phyloP scores from a whole-genome alignment of 2,113 vertebrate species.

The Rhinopomastus cyanomelas region DNA sequence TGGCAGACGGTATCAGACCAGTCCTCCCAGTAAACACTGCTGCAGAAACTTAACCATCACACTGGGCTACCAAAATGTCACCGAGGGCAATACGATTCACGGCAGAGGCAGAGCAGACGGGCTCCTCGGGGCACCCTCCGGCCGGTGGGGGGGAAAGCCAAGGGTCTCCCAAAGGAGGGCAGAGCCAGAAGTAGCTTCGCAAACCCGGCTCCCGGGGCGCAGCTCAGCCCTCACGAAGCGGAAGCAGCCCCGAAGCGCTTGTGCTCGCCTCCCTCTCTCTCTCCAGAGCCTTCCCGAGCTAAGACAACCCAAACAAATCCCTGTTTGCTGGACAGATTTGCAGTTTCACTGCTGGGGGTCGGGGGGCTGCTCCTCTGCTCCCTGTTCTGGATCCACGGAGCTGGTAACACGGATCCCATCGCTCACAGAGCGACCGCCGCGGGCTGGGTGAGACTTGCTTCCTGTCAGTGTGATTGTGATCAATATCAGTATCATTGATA shows the following conservation, averaged over 20 bases:
- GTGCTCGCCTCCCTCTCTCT: neutral
- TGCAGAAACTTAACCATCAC: neutral
- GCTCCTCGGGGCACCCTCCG: neutral
- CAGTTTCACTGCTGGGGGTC: neutral
- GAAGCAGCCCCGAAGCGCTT: neutral
- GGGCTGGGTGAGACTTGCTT: neutral
- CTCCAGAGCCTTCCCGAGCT: neutral
- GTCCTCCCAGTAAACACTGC: neutral
- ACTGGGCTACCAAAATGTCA: neutral
- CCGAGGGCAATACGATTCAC: neutral
- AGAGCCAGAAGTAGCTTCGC: neutral
- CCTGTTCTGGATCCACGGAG: neutral
- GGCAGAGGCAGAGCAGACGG: neutral
- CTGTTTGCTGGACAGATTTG: slow-evolving; percentile 51
- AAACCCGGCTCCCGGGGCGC: fast-evolving
- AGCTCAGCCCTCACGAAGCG: neutral
- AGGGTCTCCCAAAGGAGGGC: neutral
- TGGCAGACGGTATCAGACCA: neutral
- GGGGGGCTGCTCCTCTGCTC: neutral
- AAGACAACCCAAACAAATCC: slow-evolving; percentile 34
- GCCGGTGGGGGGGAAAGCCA: neutral
- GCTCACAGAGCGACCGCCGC: fast-evolving
- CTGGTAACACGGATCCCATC: fast-evolving
- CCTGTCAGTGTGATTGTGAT: too few relatives aligned
- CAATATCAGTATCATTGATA: too few relatives aligned